Percentiles rank a stretch among this genome's conserved stretches.
phyloP scores from a whole-genome alignment of 2,797 vertebrate genomes.

The Odontamblyopus lacepedii region DNA sequence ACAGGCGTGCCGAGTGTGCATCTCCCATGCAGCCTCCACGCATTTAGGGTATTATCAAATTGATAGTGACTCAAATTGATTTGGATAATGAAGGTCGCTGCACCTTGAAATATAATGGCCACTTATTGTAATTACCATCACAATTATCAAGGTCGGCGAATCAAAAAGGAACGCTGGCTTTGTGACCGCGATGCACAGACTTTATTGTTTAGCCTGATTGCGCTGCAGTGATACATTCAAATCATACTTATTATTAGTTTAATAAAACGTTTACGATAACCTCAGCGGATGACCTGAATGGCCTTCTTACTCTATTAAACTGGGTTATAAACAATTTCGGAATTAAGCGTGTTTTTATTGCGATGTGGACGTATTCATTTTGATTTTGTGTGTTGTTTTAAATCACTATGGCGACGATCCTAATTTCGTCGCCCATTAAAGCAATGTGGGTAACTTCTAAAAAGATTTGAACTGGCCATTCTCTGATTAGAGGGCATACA shows the following conservation, averaged over 20 bases:
- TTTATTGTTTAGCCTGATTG: slow-evolving; percentile 44
- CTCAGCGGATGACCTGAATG: not conserved
- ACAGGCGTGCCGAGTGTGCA: slow-evolving; percentile 68
- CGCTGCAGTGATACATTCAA: slow-evolving; percentile 9
- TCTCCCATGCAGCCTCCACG: slow-evolving; percentile 64
- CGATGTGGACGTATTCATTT: too few relatives aligned
- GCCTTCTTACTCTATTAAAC: not conserved
- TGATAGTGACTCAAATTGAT: slow-evolving; percentile 84
- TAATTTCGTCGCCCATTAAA: too few relatives aligned
- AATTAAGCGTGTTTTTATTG: not conserved
- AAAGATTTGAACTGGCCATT: too few relatives aligned
- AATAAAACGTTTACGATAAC: slow-evolving; percentile 6
- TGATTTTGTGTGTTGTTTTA: too few relatives aligned
- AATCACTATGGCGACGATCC: too few relatives aligned
- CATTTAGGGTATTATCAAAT: slow-evolving; percentile 79
- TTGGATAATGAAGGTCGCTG: slow-evolving; percentile 79
- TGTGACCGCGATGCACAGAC: slow-evolving; percentile 53
- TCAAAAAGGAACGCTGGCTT: slow-evolving; percentile 68
- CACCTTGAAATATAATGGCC: slow-evolving; percentile 84
- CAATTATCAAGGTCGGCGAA: slow-evolving; percentile 81
- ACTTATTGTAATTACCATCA: slow-evolving; percentile 84
- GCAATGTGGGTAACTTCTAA: too few relatives aligned
- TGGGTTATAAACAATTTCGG: not conserved
- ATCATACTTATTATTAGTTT: slow-evolving; percentile 14
- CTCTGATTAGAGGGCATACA: too few relatives aligned